Base-by-base conservation (phyloP, 2,888 invertebrate species). In the Apamea epomidion region DNA sequence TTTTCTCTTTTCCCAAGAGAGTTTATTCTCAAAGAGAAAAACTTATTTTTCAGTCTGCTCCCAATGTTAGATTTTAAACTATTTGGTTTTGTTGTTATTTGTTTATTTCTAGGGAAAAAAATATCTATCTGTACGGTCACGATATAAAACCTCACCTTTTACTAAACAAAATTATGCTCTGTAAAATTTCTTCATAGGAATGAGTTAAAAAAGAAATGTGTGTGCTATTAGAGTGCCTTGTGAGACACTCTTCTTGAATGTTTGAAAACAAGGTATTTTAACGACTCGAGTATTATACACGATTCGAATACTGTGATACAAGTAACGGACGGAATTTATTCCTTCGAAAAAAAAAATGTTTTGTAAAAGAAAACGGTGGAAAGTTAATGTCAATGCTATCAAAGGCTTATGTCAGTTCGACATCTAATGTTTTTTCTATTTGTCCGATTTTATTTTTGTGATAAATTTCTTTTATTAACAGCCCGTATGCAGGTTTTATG, bases 301-400 rank as follows among this genome's bases (percentile, higher is more conserved):
- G 90, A 91, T 94, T 92, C 93, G 93, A 92, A 92, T 91, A 93
- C 95, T 96, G 96, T 96, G 96, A 96, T 96, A 82, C n/a, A 95
- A 91, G 88, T 87, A 87, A 91, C 83, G 89, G 88, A 93, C 90
- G 90, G 89, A 91, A 87, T 91, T 90, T 91, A 92, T 92, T 90
- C 88, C 86, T 86, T 83, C 70, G 74, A 80, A 78, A 85, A 83
- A 83, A 86, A 84, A 86, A 85, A 32, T 10, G 91, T 93, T 89
- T 92, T 92, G 88, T 91, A 88, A 87, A 85, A 86, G 86, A 92
- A 91, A 88, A 86, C 85, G 86, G 82, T 82, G 82, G 62, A 88
- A 90, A 88, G 82, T 82, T 84, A 82, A 89, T 87, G 91, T 90
- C 87, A 88, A 91, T 90, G 89, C 90, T 88, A 88, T 94, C 92